These are phyloP conservation scores for Thunnus albacares DNA, from an alignment of 2,797 vertebrate genomes.

Conservation along the genomic window DNA sequence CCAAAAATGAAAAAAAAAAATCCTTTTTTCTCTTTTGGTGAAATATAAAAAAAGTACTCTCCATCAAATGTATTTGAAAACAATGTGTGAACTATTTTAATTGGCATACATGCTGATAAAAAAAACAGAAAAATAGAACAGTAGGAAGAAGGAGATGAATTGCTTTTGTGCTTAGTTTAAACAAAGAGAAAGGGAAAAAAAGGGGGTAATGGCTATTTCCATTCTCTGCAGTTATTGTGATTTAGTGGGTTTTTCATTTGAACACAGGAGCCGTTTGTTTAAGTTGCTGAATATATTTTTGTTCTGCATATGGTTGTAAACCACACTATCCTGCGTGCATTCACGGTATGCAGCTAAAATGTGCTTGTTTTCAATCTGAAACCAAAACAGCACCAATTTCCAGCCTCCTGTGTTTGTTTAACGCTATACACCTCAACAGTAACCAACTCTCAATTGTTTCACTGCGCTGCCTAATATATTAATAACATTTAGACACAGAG, in stretches of 20 bases:
- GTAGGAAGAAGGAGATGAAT: conserved; percentile 47
- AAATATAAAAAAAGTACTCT: conserved; percentile 12
- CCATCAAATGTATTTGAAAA: conserved; percentile 49
- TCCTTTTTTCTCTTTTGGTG: conserved; percentile 4
- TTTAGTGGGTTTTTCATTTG: conserved; percentile 78
- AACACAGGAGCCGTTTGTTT: conserved; percentile 77
- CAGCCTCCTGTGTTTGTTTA: conserved; percentile 25
- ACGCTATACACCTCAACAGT: conserved; percentile 28
- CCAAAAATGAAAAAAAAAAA: background rate
- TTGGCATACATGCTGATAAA: conserved; percentile 45
- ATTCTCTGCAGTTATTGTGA: conserved; percentile 67
- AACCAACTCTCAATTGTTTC: conserved; percentile 42
- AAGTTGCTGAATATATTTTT: conserved; percentile 60
- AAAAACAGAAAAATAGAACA: conserved; percentile 43
- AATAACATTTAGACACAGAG: conserved; percentile 85
- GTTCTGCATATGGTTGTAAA: conserved; percentile 12
- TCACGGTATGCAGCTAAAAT: conserved; percentile 24
- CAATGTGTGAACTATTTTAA: conserved; percentile 59
- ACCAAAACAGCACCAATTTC: conserved; percentile 39
- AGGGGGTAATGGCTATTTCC: conserved; percentile 36
- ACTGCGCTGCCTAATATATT: conserved; percentile 71
- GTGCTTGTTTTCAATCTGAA: conserved; percentile 35
- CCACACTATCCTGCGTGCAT: background rate
- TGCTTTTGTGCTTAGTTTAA: conserved; percentile 44
- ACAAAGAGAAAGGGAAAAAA: conserved; percentile 21